Evolutionary conservation across 2,888 invertebrate genomes (phyloP).

Genomic region (Hypena proboscidalis): DNA sequence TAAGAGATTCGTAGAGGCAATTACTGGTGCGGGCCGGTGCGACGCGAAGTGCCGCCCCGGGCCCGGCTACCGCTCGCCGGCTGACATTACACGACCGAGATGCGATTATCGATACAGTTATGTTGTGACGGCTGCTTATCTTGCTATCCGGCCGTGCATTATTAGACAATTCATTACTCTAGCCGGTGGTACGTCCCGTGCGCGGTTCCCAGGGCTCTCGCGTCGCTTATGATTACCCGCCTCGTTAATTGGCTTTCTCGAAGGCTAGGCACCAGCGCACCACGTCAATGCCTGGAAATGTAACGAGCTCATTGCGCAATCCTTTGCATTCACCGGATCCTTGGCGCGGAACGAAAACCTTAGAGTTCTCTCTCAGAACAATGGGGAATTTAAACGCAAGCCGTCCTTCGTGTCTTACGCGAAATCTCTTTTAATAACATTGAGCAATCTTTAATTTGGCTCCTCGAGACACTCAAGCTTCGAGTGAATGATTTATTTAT

Average conservation of each 20-base stretch:
- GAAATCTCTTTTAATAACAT: constrained; percentile 53
- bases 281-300: constrained; percentile 52
- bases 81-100: constrained; percentile 71
- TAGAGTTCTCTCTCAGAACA: constrained; percentile 59
- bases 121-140: constrained; percentile 76
- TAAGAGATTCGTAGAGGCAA: constrained; percentile 71
- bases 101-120: constrained; percentile 79
- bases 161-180: constrained; percentile 61
- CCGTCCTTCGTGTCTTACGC: constrained; percentile 47
- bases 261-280: constrained; percentile 56
- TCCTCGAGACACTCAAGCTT: constrained; percentile 40
- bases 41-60: constrained; percentile 47
- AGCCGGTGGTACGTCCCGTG: constrained; percentile 43
- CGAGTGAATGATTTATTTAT: constrained; percentile 66
- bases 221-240: constrained; percentile 47
- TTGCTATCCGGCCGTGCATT: constrained; percentile 62
- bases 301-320: constrained; percentile 59
- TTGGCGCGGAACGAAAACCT: constrained; percentile 58
- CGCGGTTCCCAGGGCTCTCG: constrained; percentile 56
- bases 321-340: constrained; percentile 54
- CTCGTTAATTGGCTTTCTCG: constrained; percentile 66
- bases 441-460: constrained; percentile 46
- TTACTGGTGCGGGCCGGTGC: constrained; percentile 60
- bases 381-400: constrained; percentile 53
- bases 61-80: constrained; percentile 65